Base-by-base conservation (phyloP, 2,888 invertebrate genomes). In the Electrophaes corylata region DNA sequence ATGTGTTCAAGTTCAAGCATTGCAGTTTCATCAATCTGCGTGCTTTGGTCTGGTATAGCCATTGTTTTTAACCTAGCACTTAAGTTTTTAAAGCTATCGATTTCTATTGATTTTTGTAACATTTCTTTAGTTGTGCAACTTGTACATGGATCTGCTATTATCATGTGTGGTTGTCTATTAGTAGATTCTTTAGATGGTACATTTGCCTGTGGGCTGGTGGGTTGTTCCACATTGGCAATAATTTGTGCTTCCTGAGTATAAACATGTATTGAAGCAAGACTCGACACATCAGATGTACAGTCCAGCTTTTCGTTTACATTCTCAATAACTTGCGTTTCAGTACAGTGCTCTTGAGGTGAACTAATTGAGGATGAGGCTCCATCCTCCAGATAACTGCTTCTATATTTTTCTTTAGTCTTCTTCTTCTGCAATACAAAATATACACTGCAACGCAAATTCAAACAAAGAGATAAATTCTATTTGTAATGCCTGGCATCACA, bases 391-490 rank as follows among this genome's bases (percentile, higher is more conserved):
- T 12, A 33, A 48, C 14, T 43, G 29, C 39, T 40, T 8, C 16
- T 41, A 44, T 23, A 5, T 37, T 58, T 63, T 29, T 62, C 61
- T 68, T 86, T 88, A 4, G 69, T 57, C 71, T 83, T 90, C 71
- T 85, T 90, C 73, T 87, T 90, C 90, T 91, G 65, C 11, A 75
- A 81, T 16, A 4, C 3, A 62, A 10, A 35, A 31, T 55, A 39
- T 59, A 60, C 47, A 52, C 31, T 58, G 68, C 69, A 74, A 68
- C 76, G 29, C 2, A 37, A 49, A 48, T 18, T 29, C 52, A 64
- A 64, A 67, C 65, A 73, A 71, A 29, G 39, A 49, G 11, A 20
- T 12, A 18, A 45, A 46, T 12, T 41, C 1, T 16, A 14, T 12
- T 23, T 12, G 19, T 16, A 18, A 31, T 5, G 31, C 37, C 18